phyloP scores from a whole-genome alignment of 1,140 invertebrate species.

The Leptoteleia sp. region DNA sequence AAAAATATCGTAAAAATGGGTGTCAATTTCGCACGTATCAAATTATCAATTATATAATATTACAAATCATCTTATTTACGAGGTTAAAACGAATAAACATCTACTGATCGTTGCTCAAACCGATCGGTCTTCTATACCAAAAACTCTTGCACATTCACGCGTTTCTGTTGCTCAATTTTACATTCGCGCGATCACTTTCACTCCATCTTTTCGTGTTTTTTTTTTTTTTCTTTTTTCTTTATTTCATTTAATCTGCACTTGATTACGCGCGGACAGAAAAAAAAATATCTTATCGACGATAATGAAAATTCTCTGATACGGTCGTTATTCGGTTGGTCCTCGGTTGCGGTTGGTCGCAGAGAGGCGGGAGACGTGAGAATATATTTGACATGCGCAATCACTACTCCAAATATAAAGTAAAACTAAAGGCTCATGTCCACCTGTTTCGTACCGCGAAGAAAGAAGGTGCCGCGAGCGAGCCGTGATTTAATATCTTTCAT shows the following conservation, averaged over 20 bases:
- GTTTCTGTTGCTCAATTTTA: conserved; percentile 2
- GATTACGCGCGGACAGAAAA: conserved; percentile 68
- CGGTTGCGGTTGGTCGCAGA: conserved; percentile 78
- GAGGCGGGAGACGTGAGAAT: conserved; percentile 82
- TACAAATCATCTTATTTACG: conserved; percentile 70
- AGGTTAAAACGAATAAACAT: conserved; percentile 64
- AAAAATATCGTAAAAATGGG: conserved; percentile 81
- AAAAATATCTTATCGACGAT: conserved; percentile 67
- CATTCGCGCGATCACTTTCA: conserved; percentile 27
- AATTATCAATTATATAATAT: conserved; percentile 70
- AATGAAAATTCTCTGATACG: conserved; percentile 74
- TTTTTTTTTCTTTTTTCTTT: too few species aligned
- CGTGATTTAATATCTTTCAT: too few species aligned
- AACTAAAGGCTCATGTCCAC: conserved; percentile 79
- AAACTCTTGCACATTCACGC: conserved; percentile 16
- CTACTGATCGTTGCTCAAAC: conserved; percentile 61
- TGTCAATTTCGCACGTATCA: conserved; percentile 80
- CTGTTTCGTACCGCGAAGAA: conserved; percentile 74
- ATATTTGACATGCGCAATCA: conserved; percentile 81
- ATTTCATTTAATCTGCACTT: too few species aligned
- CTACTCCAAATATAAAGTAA: conserved; percentile 81
- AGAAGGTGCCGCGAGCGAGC: conserved; percentile 20
- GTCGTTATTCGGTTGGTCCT: conserved; percentile 77
- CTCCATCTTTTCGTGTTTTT: conserved; percentile 28
- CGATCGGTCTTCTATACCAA: conserved; percentile 40